Percentiles rank a stretch among this genome's conserved stretches.
These are phyloP conservation scores for Scolopax rusticola DNA, from an alignment of 2,797 vertebrate species.

Conservation along the genomic window DNA sequence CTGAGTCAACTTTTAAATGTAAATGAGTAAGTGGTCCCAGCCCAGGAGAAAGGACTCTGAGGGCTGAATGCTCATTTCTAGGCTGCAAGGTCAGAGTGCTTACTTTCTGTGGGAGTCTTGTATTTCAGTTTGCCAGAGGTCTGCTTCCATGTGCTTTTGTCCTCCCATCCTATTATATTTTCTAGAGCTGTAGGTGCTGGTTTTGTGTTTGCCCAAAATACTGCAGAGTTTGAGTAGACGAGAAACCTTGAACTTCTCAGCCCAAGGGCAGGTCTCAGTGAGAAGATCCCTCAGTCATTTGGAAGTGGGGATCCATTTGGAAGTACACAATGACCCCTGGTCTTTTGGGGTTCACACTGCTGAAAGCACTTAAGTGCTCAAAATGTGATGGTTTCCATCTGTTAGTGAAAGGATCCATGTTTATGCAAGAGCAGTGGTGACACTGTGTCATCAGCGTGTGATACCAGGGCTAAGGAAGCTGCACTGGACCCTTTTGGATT, in stretches of 20 bases:
- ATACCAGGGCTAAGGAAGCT: neutral
- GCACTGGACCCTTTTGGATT: neutral
- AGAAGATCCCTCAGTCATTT: neutral
- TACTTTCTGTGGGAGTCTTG: neutral
- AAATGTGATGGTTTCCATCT: neutral
- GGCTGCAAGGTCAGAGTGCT: neutral
- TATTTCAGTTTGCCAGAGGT: neutral
- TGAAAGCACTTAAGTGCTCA: neutral
- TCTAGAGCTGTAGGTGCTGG: neutral
- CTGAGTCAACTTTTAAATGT: neutral
- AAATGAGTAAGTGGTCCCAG: neutral
- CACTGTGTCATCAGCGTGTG: neutral
- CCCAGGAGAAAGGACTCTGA: neutral
- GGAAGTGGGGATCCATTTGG: neutral
- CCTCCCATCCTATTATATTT: neutral
- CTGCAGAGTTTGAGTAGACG: neutral
- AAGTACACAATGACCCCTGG: neutral
- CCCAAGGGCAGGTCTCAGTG: neutral
- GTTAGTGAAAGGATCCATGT: neutral
- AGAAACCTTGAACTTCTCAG: neutral
- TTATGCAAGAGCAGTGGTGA: neutral
- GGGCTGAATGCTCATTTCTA: neutral
- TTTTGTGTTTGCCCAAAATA: neutral
- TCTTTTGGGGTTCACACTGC: rapidly evolving
- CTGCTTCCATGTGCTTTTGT: neutral